phyloP scores from a whole-genome alignment of 2,797 vertebrate genomes.

The Podarcis siculus region DNA sequence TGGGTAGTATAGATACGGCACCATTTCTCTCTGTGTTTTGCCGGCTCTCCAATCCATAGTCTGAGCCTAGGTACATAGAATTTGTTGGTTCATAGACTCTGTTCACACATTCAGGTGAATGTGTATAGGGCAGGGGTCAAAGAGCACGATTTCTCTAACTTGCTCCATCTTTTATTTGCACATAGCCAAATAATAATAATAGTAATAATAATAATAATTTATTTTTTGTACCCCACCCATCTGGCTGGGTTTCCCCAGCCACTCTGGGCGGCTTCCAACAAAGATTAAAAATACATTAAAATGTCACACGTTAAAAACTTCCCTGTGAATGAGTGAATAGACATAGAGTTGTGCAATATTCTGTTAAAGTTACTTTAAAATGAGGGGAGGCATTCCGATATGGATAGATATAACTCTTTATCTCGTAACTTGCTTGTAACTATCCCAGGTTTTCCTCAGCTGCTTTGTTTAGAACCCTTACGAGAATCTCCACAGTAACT shows the following conservation, averaged over 20 bases:
- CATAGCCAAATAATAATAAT: too few relatives aligned
- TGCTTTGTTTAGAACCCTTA: not conserved
- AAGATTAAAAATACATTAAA: too few relatives aligned
- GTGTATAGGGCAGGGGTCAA: not conserved
- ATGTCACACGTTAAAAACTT: too few relatives aligned
- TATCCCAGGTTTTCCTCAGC: not conserved
- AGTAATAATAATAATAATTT: too few relatives aligned
- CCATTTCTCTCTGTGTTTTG: not conserved
- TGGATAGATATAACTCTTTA: not conserved
- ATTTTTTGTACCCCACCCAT: too few relatives aligned
- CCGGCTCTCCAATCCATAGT: not conserved
- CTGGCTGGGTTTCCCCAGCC: too few relatives aligned
- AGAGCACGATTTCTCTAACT: not conserved
- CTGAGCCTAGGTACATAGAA: not conserved
- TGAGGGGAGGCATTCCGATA: not conserved
- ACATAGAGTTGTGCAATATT: not conserved
- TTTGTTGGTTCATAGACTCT: not conserved
- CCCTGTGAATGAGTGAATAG: not conserved
- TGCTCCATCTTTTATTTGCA: not conserved
- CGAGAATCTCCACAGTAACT: not conserved
- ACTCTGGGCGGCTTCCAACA: too few relatives aligned
- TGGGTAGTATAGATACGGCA: too few relatives aligned
- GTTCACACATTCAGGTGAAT: not conserved
- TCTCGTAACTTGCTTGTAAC: not conserved
- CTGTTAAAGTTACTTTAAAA: not conserved